Base-by-base conservation (phyloP, 2,888 invertebrate genomes). In the Norana najaformis region DNA sequence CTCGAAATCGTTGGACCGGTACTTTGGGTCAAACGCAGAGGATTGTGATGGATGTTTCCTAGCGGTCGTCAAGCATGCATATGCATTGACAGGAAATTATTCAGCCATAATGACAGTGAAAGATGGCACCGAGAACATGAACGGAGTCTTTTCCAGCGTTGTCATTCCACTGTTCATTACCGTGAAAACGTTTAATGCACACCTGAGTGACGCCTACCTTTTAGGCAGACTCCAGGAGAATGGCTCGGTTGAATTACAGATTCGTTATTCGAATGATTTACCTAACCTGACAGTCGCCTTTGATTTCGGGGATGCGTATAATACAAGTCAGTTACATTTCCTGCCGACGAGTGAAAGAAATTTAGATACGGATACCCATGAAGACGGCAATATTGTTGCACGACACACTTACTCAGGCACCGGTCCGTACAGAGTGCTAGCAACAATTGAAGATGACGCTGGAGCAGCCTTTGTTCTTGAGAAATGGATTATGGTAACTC, bases 401-500 rank as follows among this genome's bases (percentile, higher is more conserved):
- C 69, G 30, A 69, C 69, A 69, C n/a, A n/a, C n/a, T 4, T 69
- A 69, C n/a, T 30, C 69, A n/a, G 69, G 69, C 69, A 69, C 11
- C 13, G 69, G 69, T n/a, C 69, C 69, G 11, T 69, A 69, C n/a
- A 69, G n/a, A n/a, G 69, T 69, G 69, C 69, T 11, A 69, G 69
- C 69, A n/a, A 69, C n/a, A 69, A 69, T 69, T 69, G 69, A n/a
- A 69, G n/a, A 69, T 69, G 69, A 69, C 69, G 69, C n/a, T 1
- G 30, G 69, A n/a, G 3, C 30, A 0, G n/a, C 69, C 69, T n/a
- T 69, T 69, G 69, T 69, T 30, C 69, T 69, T 69, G 69, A 69
- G n/a, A 69, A 69, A 69, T 69, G 69, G 69, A 69, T 69, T 69
- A 69, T 69, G 69, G 69, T 69, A 69, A 69, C 69, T 69, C 69